phyloP scores from a whole-genome alignment of 2,113 vertebrate species.

The Atrichornis clamosus region DNA sequence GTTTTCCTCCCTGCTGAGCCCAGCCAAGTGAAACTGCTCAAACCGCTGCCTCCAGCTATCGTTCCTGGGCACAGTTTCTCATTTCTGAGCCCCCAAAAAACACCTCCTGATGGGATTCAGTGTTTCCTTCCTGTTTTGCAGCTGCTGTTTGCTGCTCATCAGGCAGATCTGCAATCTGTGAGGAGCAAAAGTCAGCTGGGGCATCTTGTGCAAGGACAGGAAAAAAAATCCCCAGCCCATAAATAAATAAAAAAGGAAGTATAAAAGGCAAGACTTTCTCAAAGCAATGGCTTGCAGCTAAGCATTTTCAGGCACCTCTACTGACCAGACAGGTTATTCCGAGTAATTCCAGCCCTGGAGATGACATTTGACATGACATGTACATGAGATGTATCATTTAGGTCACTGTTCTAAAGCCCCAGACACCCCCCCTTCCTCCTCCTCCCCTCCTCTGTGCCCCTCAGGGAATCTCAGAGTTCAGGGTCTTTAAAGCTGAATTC shows the following conservation, averaged over 20 bases:
- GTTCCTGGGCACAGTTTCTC: accelerated
- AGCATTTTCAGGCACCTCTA: constrained; percentile 16
- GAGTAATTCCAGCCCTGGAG: constrained; percentile 44
- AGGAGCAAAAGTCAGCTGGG: neutral
- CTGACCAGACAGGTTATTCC: constrained; percentile 44
- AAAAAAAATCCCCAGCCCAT: neutral
- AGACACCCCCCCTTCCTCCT: neutral
- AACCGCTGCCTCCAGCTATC: neutral
- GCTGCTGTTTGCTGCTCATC: neutral
- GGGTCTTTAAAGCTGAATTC: constrained; percentile 59
- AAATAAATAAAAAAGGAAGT: constrained; percentile 16
- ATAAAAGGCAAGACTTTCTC: neutral
- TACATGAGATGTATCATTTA: constrained; percentile 61
- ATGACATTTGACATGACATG: constrained; percentile 60
- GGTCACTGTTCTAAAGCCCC: constrained; percentile 33
- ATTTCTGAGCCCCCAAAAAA: neutral
- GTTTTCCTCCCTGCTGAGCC: neutral
- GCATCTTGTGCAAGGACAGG: neutral
- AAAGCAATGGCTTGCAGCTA: constrained; percentile 29
- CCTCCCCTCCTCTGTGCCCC: neutral
- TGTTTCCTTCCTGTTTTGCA: neutral
- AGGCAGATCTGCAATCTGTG: neutral
- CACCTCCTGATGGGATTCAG: neutral
- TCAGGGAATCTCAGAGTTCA: constrained; percentile 47
- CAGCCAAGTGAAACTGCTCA: neutral